Conservation (phyloP, 2,888 invertebrate genomes). For the Crioceris asparagi region DNA sequence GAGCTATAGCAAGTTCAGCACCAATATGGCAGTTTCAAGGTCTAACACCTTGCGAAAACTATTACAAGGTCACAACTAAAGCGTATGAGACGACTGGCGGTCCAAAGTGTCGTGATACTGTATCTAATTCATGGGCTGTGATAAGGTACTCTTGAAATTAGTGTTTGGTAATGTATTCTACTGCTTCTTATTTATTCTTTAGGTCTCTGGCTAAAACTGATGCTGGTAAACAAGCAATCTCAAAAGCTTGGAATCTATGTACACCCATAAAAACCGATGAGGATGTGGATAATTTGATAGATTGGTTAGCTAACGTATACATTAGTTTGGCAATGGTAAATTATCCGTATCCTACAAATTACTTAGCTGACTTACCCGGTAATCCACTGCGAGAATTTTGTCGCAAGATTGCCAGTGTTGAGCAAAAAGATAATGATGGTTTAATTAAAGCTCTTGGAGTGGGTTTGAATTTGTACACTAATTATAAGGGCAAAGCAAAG, state of each 20-base stretch:
- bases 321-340: conserved; percentile 85
- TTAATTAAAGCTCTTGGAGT: too few relatives aligned
- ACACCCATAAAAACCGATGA: conserved; percentile 48
- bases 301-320: conserved; percentile 64
- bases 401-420: conserved; percentile 39
- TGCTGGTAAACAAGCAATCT: conserved; percentile 59
- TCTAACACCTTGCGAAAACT: conserved; percentile 68
- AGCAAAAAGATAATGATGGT: too few relatives aligned
- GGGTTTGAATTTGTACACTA: too few relatives aligned
- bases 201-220: conserved; percentile 44
- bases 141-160: too few relatives aligned
- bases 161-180: too few relatives aligned
- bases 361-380: conserved; percentile 73
- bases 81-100: conserved; percentile 48
- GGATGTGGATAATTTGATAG: conserved; percentile 48
- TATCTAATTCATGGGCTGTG: conserved; percentile 66
- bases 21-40: conserved; percentile 81
- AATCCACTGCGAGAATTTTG: conserved; percentile 66
- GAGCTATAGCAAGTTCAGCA: conserved; percentile 88
- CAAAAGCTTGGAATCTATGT: conserved; percentile 62
- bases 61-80: conserved; percentile 65
- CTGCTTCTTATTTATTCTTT: too few relatives aligned
- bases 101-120: conserved; percentile 55
- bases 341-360: conserved; percentile 83
- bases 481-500: too few relatives aligned